Evolutionary conservation across 1,140 invertebrate genomes (phyloP).

Genomic region (Copidosoma floridanum): DNA sequence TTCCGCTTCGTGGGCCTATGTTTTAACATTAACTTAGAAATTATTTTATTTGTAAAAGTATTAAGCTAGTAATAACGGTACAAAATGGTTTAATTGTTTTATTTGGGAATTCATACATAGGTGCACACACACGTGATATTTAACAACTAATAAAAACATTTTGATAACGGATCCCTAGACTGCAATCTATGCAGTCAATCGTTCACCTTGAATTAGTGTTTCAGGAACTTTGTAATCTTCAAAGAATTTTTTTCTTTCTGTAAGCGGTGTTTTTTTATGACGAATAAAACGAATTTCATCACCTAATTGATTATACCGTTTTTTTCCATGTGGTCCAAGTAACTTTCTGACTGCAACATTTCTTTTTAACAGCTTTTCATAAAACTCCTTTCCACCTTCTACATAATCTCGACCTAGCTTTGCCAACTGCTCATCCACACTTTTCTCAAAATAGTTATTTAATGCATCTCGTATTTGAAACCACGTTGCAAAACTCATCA

Average conservation of each 20-base stretch:
- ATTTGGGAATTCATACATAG: no score
- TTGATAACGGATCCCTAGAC: no score
- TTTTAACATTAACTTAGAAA: no score
- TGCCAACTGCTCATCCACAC: slow-evolving; percentile 63
- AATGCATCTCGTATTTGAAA: slow-evolving; percentile 64
- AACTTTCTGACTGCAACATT: slow-evolving; percentile 71
- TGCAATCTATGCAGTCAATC: no score
- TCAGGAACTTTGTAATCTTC: no score
- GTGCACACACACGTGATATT: no score
- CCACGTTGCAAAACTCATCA: slow-evolving; percentile 50
- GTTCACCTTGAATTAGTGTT: no score
- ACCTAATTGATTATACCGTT: slow-evolving; percentile 63
- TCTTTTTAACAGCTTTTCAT: slow-evolving; percentile 68
- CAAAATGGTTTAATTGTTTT: no score
- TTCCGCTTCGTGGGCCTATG: no score
- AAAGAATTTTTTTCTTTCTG: slow-evolving; percentile 65
- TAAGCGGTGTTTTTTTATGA: slow-evolving; percentile 63
- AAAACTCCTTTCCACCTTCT: slow-evolving; percentile 73
- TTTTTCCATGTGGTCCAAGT: slow-evolving; percentile 61
- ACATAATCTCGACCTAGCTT: slow-evolving; percentile 63
- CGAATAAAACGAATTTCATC: slow-evolving; percentile 68
- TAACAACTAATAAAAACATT: no score
- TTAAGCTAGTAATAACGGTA: no score
- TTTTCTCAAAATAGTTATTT: slow-evolving; percentile 61
- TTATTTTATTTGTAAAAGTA: no score